A percentile compares a stretch with the other conserved stretches of the same genome.
Conservation (phyloP, 2,888 invertebrate species). For the Chrysolina haemoptera region DNA sequence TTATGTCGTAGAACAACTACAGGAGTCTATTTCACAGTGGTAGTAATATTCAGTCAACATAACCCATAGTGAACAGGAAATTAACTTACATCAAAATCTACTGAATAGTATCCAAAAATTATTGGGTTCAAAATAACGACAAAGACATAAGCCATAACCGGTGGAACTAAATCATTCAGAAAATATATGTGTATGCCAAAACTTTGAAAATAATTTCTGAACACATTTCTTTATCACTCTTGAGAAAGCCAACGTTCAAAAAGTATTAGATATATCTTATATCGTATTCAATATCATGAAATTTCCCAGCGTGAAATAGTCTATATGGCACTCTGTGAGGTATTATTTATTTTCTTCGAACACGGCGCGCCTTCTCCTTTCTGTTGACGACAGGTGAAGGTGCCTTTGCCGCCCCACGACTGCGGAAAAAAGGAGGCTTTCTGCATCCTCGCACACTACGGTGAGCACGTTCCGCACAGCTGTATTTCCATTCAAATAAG, state of each 20-base stretch:
- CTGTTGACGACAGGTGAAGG: constrained; percentile 51
- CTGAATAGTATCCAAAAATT: too few relatives aligned
- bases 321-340: constrained; percentile 59
- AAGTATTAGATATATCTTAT: constrained; percentile 60
- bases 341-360: constrained; percentile 51
- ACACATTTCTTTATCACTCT: neutral
- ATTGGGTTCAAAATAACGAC: too few relatives aligned
- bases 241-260: constrained; percentile 43
- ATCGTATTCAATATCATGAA: constrained; percentile 61
- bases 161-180: too few relatives aligned
- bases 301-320: constrained; percentile 62
- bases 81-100: too few relatives aligned
- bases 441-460: constrained; percentile 33
- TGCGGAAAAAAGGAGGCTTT: constrained; percentile 41
- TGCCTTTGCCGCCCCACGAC: constrained; percentile 24
- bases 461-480: constrained; percentile 32
- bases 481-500: constrained; percentile 49
- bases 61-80: too few relatives aligned
- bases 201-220: neutral
- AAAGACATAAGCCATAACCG: too few relatives aligned
- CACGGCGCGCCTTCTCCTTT: constrained; percentile 45
- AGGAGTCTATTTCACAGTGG: too few relatives aligned
- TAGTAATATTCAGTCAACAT: too few relatives aligned
- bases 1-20: too few relatives aligned
- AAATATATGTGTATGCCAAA: too few relatives aligned